Conservation (phyloP, 2,113 vertebrate species). For the Melanocharis versteri region DNA sequence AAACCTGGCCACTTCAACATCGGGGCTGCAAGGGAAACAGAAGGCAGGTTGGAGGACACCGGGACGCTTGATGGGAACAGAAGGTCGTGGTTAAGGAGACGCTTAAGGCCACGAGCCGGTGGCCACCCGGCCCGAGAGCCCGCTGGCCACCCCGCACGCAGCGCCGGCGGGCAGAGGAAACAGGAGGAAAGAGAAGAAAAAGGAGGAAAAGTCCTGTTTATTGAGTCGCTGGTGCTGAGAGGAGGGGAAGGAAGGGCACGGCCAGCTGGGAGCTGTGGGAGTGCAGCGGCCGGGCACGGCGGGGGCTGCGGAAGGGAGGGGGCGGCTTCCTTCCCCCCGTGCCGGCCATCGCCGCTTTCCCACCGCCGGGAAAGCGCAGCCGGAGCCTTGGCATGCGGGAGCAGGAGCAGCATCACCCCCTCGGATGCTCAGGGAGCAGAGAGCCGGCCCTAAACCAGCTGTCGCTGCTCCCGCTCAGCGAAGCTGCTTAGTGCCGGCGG, state of each 20-base stretch:
- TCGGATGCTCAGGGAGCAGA: accelerated
- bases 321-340: not conserved
- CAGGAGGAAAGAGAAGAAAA: not conserved
- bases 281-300: not conserved
- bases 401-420: not conserved
- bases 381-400: not conserved
- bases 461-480: not conserved
- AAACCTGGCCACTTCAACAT: slow-evolving; percentile 87
- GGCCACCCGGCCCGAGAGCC: not conserved
- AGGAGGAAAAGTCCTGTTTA: slow-evolving; percentile 19
- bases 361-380: not conserved
- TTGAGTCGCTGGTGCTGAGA: not conserved
- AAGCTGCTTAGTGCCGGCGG: not conserved
- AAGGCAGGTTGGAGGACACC: slow-evolving; percentile 55
- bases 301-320: slow-evolving; percentile 10
- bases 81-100: not conserved
- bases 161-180: not conserved
- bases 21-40: slow-evolving; percentile 89
- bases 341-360: not conserved
- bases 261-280: not conserved
- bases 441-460: not conserved
- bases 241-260: slow-evolving; percentile 9
- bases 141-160: not conserved
- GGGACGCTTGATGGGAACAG: not conserved
- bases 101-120: not conserved